These are phyloP conservation scores for Hybos culiciformis DNA, from an alignment of 2,888 invertebrate species.

Conservation along the genomic window DNA sequence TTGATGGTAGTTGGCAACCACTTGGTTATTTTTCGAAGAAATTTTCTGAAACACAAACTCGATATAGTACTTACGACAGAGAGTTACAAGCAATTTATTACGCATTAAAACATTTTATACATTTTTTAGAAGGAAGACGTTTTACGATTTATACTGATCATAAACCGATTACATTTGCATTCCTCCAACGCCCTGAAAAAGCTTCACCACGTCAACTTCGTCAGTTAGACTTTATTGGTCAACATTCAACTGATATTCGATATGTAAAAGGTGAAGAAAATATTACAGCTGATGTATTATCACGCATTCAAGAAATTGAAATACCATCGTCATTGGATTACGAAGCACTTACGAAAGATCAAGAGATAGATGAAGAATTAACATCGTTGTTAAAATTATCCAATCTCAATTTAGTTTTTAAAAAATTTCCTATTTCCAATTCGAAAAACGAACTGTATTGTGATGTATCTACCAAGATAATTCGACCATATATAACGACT, in stretches of 20 bases:
- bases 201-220: background rate
- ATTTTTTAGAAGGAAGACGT: slow-evolving; percentile 1
- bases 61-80: background rate
- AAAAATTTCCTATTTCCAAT: background rate
- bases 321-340: background rate
- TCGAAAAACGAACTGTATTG: background rate
- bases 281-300: background rate
- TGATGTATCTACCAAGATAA: slow-evolving; percentile 3
- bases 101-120: background rate
- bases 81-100: background rate
- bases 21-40: background rate
- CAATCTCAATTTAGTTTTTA: background rate
- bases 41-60: background rate
- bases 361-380: background rate
- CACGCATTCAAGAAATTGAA: background rate
- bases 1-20: background rate
- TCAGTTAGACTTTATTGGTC: background rate
- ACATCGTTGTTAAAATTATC: background rate
- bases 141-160: slow-evolving; percentile 1
- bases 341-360: background rate
- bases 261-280: background rate
- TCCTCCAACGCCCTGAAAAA: background rate
- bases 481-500: slow-evolving; percentile 2
- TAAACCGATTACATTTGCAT: background rate
- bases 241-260: background rate